A percentile compares a stretch with the other conserved stretches of the same genome.
phyloP scores from a whole-genome alignment of 1,140 invertebrate genomes.

The Bombus waltoni region DNA sequence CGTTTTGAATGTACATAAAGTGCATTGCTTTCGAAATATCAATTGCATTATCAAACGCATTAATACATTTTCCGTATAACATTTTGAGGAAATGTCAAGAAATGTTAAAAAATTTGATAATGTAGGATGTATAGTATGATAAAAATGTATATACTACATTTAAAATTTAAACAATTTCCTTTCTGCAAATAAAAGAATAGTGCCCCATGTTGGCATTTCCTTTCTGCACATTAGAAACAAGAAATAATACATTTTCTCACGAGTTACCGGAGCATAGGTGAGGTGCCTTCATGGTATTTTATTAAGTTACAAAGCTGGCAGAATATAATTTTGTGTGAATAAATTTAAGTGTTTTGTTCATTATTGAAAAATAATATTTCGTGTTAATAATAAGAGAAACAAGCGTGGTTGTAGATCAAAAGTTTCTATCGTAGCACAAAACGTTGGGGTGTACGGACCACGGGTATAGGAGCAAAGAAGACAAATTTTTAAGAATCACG shows the following conservation, averaged over 20 bases:
- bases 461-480: no score
- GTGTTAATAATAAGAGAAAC: not conserved
- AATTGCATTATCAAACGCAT: not conserved
- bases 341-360: not conserved
- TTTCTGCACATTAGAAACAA: constrained; percentile 13
- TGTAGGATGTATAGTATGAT: not conserved
- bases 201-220: constrained; percentile 23
- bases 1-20: not conserved
- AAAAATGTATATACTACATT: constrained; percentile 6
- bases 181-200: constrained; percentile 1
- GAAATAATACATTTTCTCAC: constrained; percentile 60
- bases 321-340: not conserved
- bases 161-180: constrained; percentile 22
- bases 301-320: not conserved
- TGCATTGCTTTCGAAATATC: not conserved
- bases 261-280: not conserved
- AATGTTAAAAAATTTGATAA: not conserved
- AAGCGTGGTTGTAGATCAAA: not conserved
- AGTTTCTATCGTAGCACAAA: not conserved
- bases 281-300: constrained; percentile 9
- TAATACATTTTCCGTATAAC: not conserved
- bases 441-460: no score
- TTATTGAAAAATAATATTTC: not conserved
- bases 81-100: not conserved
- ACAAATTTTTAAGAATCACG: not conserved